Conservation (phyloP, 2,113 vertebrate species). For the Halcyon malimbica region DNA sequence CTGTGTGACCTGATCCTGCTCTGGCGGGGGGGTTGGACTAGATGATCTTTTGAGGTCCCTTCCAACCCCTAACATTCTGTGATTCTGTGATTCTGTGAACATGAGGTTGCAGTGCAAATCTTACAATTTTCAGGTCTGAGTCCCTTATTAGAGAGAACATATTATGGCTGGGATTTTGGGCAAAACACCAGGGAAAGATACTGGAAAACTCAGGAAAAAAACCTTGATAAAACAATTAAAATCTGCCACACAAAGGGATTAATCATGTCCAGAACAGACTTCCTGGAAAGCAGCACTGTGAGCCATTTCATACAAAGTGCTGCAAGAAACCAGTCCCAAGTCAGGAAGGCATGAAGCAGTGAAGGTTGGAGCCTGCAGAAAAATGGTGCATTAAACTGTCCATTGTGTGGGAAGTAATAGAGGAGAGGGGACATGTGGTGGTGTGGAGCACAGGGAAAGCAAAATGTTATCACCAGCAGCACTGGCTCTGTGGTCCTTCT, state of each 20-base stretch:
- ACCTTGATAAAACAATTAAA: slow-evolving; percentile 48
- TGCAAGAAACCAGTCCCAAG: not conserved
- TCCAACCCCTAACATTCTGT: too few relatives aligned
- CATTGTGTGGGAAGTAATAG: not conserved
- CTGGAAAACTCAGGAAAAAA: not conserved
- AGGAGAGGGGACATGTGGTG: not conserved
- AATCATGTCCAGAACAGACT: not conserved
- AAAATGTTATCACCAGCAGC: not conserved
- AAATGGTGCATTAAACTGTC: not conserved
- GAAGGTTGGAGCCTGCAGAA: not conserved
- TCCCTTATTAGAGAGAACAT: not conserved
- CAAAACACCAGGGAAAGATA: slow-evolving; percentile 25
- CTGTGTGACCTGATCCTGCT: too few relatives aligned
- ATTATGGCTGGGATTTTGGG: slow-evolving; percentile 33
- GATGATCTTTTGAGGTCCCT: too few relatives aligned
- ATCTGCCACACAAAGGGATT: not conserved
- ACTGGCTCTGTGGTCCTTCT: not conserved
- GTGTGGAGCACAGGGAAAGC: fast-evolving
- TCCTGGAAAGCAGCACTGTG: slow-evolving; percentile 34
- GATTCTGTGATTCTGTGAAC: too few relatives aligned
- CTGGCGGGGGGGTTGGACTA: too few relatives aligned
- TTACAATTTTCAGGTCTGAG: not conserved
- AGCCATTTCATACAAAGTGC: not conserved
- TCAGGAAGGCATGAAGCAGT: not conserved
- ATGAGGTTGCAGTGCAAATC: not conserved